Base-by-base conservation (phyloP, 1,140 invertebrate species). In the Leptoteleia sp. region DNA sequence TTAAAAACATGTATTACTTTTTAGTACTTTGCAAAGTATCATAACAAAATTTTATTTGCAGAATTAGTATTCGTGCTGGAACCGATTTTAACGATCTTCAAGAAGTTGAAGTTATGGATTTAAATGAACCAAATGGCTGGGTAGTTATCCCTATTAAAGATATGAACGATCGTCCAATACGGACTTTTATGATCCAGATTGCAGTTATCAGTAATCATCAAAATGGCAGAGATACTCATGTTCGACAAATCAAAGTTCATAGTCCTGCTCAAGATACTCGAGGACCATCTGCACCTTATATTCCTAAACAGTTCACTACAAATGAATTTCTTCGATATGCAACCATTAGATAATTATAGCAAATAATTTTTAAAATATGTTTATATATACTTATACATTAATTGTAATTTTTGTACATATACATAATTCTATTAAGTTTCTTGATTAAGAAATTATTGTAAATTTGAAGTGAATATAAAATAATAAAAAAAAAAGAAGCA, bases 201-300 rank as follows among this genome's bases (percentile, higher is more conserved):
- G 96, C 97, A n/a, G 95, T 98, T 0, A 93, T 99, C 8, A 97
- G 96, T 62, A 99, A 99, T 90, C 98, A 99, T 90, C 98, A 99
- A 88, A 99, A 99, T 91, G 98, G 98, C 9, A 89, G 98, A 54
- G 98, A 99, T 83, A 99, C 98, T 5, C 98, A 99, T 86, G 95
- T 99, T 91, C 91, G 98, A 42, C 97, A 99, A 89, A 98, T 99
- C 40, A 97, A 98, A 89, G 94, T 99, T 42, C 96, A 99, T 86
- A 97, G 97, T 33, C 97, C 97, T 0, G 94, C 96, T 6, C 94
- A 97, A 85, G 92, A 94, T 67, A 85, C 88, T 57, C 87, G 91
- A 13, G 92, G 93, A 50, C 92, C 93, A 62, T 92, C 95, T 77
- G 92, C 93, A 6, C 89, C 94, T 16, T 93, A 94, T 79, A 91